A percentile compares a stretch with the other conserved stretches of the same genome.
Conservation (phyloP, 2,113 vertebrate genomes). For the Cynocephalus volans region DNA sequence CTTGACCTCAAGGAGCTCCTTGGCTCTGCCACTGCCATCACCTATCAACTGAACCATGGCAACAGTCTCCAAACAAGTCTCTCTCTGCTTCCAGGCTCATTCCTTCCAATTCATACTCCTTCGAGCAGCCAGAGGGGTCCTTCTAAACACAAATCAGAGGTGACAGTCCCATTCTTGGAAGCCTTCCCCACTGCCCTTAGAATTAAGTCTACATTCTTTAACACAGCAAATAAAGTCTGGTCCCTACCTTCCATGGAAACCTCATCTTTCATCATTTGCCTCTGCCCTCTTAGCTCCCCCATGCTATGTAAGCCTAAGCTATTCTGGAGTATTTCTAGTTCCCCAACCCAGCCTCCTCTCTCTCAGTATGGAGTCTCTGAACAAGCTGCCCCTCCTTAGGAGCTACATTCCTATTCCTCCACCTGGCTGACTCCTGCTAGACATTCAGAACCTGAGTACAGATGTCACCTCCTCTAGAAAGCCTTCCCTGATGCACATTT, state of each 20-base stretch:
- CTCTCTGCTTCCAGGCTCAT: not conserved
- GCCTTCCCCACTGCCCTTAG: not conserved
- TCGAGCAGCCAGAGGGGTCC: not conserved
- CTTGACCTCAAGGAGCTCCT: not conserved
- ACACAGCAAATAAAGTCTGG: not conserved
- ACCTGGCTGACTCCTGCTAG: not conserved
- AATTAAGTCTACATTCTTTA: not conserved
- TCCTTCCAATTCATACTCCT: not conserved
- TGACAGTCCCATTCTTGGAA: not conserved
- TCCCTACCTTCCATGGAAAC: not conserved
- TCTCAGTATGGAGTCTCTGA: not conserved
- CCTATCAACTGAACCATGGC: not conserved
- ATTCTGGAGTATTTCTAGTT: not conserved
- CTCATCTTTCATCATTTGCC: not conserved
- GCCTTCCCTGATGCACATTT: not conserved
- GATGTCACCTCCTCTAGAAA: not conserved
- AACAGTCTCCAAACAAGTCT: not conserved
- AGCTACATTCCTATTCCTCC: not conserved
- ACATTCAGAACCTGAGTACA: not conserved
- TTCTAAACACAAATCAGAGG: not conserved
- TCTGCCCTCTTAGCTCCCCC: not conserved
- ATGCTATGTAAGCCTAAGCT: not conserved
- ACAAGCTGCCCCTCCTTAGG: not conserved
- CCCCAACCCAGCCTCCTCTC: not conserved
- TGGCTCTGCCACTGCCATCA: not conserved